Conservation (phyloP, 2,888 invertebrate genomes). For the Andrena chrysosceles region DNA sequence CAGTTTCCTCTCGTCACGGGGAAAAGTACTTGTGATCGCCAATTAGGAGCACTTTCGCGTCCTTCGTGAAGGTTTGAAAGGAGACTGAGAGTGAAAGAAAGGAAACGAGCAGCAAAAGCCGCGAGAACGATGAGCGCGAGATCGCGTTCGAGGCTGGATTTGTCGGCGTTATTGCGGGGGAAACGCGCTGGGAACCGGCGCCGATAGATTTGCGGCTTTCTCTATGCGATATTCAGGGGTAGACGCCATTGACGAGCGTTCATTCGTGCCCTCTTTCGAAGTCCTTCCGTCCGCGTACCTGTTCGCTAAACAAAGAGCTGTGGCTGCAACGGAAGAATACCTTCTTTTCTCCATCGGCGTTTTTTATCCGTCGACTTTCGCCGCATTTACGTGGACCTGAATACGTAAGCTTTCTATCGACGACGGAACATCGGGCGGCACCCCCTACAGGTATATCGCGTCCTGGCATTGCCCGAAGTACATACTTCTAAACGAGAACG, state of each 20-base stretch:
- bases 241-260: conserved; percentile 38
- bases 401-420: conserved; percentile 23
- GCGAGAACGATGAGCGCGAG: neutral
- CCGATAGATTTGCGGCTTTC: conserved; percentile 30
- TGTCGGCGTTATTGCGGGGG: neutral
- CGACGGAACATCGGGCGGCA: neutral
- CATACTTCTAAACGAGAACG: neutral
- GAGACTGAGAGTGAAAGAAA: neutral
- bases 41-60: conserved; percentile 6
- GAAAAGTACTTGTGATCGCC: neutral
- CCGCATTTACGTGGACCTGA: conserved; percentile 36
- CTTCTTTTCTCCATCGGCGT: neutral
- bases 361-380: conserved; percentile 32
- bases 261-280: conserved; percentile 26
- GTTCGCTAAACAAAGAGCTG: conserved; percentile 34
- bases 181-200: conserved; percentile 11
- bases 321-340: conserved; percentile 12
- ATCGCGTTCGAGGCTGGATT: neutral
- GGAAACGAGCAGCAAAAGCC: neutral
- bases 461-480: neutral
- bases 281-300: neutral
- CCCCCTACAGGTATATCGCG: neutral
- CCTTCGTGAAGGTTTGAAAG: neutral
- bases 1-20: neutral
- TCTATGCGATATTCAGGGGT: conserved; percentile 2